A percentile compares a stretch with the other conserved stretches of the same genome.
Conservation (phyloP, 2,888 invertebrate genomes). For the Luffia ferchaultella region DNA sequence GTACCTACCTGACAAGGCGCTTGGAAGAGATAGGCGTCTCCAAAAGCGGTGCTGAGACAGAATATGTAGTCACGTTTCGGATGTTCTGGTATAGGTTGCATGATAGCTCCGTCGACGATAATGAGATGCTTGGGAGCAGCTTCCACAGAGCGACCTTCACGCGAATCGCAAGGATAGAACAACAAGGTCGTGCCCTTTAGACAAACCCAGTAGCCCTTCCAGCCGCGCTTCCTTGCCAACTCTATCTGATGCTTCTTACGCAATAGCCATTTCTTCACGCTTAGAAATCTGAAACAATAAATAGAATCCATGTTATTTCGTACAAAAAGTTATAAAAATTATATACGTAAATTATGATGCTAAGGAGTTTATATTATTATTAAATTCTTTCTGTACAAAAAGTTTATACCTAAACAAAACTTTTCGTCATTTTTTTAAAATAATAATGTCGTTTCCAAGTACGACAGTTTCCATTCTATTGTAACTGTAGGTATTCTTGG, state of each 20-base stretch:
- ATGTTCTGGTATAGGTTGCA: conserved; percentile 99
- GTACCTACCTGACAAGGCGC: conserved; percentile 79
- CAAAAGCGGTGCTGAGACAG: conserved; percentile 97
- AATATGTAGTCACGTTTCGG: conserved; percentile 98
- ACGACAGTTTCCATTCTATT: too few relatives aligned
- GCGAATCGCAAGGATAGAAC: conserved; percentile 95
- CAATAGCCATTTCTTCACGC: conserved; percentile 97
- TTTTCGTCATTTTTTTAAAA: too few relatives aligned
- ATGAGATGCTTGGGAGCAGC: conserved; percentile 95
- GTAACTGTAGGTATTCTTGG: too few relatives aligned
- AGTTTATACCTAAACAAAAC: conserved; percentile 91
- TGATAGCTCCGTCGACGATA: conserved; percentile 95
- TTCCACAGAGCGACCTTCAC: conserved; percentile 89
- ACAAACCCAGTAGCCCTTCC: conserved; percentile 99
- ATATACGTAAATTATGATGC: background rate
- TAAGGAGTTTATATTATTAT: background rate
- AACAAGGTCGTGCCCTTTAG: conserved; percentile 95
- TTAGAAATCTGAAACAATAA: conserved; percentile 96
- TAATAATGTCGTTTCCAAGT: too few relatives aligned
- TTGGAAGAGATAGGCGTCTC: conserved; percentile 97
- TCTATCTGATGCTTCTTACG: conserved; percentile 97
- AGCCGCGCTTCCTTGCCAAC: conserved; percentile 92
- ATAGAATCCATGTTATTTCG: too few relatives aligned
- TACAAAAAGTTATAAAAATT: too few relatives aligned
- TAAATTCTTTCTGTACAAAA: too few relatives aligned